Percentiles rank a stretch among this genome's conserved stretches.
phyloP scores from a whole-genome alignment of 2,113 vertebrate genomes.

The Beaufortia kweichowensis region DNA sequence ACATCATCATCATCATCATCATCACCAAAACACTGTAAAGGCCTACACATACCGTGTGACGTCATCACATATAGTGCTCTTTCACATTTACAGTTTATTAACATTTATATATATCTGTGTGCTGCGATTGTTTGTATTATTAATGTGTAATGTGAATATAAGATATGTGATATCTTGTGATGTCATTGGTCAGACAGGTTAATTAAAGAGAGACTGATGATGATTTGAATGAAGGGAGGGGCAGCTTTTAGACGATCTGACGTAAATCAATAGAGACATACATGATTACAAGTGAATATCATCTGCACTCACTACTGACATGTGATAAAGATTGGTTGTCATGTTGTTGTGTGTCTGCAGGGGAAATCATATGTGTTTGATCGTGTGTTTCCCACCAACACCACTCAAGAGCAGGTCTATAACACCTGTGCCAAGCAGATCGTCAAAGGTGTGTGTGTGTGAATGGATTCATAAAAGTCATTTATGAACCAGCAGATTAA shows the following conservation, averaged over 20 bases:
- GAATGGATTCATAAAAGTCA: constrained; percentile 75
- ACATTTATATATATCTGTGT: too few species aligned
- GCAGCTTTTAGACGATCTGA: neutral
- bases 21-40: too few species aligned
- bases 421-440: constrained; percentile 94
- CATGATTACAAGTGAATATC: too few species aligned
- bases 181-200: too few species aligned
- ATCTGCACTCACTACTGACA: neutral
- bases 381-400: constrained; percentile 90
- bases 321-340: neutral
- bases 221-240: constrained; percentile 15
- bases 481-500: too few species aligned
- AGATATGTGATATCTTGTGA: too few species aligned
- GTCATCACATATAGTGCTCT: too few species aligned
- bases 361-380: constrained; percentile 87
- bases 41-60: neutral
- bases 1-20: constrained; percentile 53
- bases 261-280: too few species aligned
- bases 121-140: too few species aligned
- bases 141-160: too few species aligned
- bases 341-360: constrained; percentile 62
- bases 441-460: constrained; percentile 80
- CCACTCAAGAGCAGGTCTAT: constrained; percentile 92
- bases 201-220: neutral
- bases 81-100: too few species aligned